Percentiles rank a stretch among this genome's conserved stretches.
Conservation (phyloP, 2,888 invertebrate species). For the Trichopria drosophilae region DNA sequence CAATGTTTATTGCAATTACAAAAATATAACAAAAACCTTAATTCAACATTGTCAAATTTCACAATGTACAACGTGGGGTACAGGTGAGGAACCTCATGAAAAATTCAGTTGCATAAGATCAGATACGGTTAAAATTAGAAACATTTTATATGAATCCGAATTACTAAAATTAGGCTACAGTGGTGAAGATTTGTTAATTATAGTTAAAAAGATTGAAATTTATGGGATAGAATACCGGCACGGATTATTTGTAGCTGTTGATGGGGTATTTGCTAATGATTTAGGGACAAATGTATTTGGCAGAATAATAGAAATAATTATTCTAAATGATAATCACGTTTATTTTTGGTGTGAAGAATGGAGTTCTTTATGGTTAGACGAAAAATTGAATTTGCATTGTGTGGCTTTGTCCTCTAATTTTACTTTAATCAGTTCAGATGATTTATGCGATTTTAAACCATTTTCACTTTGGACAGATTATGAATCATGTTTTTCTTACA, state of each 20-base stretch:
- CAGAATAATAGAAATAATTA: not conserved
- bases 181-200: not conserved
- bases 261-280: constrained; percentile 1
- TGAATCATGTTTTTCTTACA: not conserved
- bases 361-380: not conserved
- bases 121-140: too few species aligned
- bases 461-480: constrained; percentile 5
- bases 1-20: constrained; percentile 29
- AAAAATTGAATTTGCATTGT: constrained; percentile 4
- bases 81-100: too few species aligned
- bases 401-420: not conserved
- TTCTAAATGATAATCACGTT: not conserved
- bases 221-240: not conserved
- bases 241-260: constrained; percentile 1
- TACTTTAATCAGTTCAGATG: not conserved
- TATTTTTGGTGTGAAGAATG: constrained; percentile 7
- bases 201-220: not conserved
- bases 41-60: constrained; percentile 25
- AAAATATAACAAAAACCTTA: constrained; percentile 33
- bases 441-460: constrained; percentile 3
- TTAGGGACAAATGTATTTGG: not conserved
- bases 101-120: too few species aligned
- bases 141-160: too few species aligned
- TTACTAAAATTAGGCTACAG: not conserved
- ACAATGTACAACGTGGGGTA: constrained; percentile 30